Conservation (phyloP, 2,797 vertebrate species). For the Danio kyathit region DNA sequence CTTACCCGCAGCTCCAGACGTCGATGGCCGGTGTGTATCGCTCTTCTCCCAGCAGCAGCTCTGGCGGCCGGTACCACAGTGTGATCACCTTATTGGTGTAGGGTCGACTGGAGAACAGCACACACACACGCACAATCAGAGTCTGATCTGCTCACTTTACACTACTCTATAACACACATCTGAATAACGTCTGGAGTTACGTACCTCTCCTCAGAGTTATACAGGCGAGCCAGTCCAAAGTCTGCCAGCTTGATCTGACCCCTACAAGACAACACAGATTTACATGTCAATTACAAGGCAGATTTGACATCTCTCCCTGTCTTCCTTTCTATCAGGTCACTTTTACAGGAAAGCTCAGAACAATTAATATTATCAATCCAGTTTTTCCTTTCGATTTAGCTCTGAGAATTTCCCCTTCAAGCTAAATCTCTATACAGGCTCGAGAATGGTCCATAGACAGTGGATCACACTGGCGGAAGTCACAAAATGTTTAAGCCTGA, state of each 20-base stretch:
- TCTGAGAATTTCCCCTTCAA: too few relatives aligned
- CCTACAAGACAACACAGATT: conserved; percentile 71
- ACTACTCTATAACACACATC: background rate
- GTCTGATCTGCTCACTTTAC: background rate
- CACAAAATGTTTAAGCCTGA: too few relatives aligned
- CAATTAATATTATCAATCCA: too few relatives aligned
- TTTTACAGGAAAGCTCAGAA: too few relatives aligned
- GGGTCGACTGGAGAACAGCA: conserved; percentile 85
- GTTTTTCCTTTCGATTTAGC: too few relatives aligned
- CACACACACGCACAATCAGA: background rate
- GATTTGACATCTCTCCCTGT: background rate
- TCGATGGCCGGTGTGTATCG: conserved; percentile 97
- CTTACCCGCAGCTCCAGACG: conserved; percentile 99
- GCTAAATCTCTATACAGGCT: too few relatives aligned
- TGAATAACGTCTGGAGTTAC: conserved; percentile 40
- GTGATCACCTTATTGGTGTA: conserved; percentile 99
- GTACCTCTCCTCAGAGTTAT: conserved; percentile 98
- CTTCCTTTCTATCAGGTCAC: too few relatives aligned
- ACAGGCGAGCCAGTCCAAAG: conserved; percentile 97
- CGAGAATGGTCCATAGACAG: too few relatives aligned
- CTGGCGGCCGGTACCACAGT: conserved; percentile 97
- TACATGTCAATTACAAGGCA: background rate
- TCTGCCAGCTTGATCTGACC: conserved; percentile 98
- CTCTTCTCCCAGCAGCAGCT: conserved; percentile 95
- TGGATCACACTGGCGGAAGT: too few relatives aligned